Conservation (phyloP, 2,888 invertebrate genomes). For the Orchestes rusci region DNA sequence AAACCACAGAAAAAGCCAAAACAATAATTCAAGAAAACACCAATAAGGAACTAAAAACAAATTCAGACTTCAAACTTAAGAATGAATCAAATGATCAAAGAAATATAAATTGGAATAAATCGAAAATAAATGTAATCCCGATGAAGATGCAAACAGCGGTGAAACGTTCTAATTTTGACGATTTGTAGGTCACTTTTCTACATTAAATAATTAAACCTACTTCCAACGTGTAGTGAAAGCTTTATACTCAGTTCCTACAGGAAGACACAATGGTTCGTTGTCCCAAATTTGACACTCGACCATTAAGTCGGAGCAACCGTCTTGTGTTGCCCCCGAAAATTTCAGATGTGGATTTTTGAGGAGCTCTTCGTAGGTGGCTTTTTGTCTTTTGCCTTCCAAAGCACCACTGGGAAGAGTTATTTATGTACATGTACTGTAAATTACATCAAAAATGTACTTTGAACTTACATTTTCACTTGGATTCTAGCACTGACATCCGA, state of each 20-base stretch:
- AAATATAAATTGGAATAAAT: no score
- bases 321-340: constrained; percentile 82
- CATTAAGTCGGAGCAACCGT: constrained; percentile 79
- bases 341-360: constrained; percentile 83
- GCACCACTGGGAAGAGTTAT: constrained; percentile 89
- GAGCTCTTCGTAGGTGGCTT: constrained; percentile 82
- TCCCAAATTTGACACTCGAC: constrained; percentile 81
- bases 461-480: constrained; percentile 86
- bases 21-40: no score
- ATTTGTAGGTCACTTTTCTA: no score
- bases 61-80: no score
- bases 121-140: no score
- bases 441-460: neutral
- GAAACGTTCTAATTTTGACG: no score
- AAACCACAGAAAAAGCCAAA: no score
- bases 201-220: constrained; percentile 44
- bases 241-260: constrained; percentile 86
- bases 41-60: no score
- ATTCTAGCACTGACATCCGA: constrained; percentile 81
- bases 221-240: constrained; percentile 89
- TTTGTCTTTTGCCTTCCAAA: constrained; percentile 80
- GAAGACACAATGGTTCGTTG: constrained; percentile 74
- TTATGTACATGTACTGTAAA: constrained; percentile 26
- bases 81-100: no score
- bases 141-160: no score